These are phyloP conservation scores for Cataglyphis hispanica DNA, from an alignment of 1,140 invertebrate species.

Conservation along the genomic window DNA sequence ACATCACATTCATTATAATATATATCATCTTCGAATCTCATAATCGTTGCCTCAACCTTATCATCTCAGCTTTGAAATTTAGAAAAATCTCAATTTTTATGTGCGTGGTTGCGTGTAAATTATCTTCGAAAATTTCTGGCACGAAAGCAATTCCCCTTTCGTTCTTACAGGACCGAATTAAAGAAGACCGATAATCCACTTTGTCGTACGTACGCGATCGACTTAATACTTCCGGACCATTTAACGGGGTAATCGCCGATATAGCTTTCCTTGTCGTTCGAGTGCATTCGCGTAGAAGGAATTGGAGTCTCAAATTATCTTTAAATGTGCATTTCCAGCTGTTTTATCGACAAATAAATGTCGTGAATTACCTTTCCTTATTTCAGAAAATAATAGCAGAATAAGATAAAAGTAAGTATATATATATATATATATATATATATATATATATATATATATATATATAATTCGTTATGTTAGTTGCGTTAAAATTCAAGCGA, in stretches of 20 bases:
- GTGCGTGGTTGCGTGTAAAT: neutral
- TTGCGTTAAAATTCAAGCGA: constrained; percentile 11
- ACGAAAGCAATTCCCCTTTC: constrained; percentile 1
- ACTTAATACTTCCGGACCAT: constrained; percentile 68
- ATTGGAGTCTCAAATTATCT: constrained; percentile 60
- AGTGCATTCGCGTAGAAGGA: constrained; percentile 56
- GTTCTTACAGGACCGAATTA: constrained; percentile 47
- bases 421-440: too few relatives aligned
- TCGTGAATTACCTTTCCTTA: neutral
- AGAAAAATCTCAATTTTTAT: neutral
- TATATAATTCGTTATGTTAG: neutral
- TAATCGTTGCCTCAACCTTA: neutral
- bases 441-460: too few relatives aligned
- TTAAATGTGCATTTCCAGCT: constrained; percentile 56
- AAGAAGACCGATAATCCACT: constrained; percentile 66
- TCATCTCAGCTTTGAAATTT: neutral
- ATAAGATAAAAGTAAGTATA: neutral
- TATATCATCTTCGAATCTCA: neutral
- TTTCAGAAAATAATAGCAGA: neutral
- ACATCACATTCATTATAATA: neutral
- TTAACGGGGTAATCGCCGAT: constrained; percentile 70
- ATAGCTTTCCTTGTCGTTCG: constrained; percentile 35
- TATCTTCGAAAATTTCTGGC: constrained; percentile 36
- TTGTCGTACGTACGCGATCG: constrained; percentile 61
- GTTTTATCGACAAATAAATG: constrained; percentile 30